Evolutionary conservation across 1,140 invertebrate genomes (phyloP).

Genomic region (Scylla paramamosain): DNA sequence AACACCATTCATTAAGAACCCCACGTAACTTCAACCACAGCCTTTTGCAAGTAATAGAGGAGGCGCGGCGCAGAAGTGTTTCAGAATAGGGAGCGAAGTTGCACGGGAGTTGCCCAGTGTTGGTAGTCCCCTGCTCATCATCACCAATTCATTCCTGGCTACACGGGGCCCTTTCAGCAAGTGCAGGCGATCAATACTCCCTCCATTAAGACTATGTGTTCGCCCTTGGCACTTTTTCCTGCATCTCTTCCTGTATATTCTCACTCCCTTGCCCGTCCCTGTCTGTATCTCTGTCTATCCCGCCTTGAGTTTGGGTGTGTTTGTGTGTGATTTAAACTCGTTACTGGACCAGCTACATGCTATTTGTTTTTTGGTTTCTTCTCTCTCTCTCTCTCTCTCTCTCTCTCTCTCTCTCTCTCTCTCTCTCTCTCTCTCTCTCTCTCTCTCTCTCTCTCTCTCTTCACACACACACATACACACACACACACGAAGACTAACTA

Average conservation of each 20-base stretch:
- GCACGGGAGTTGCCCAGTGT: no score
- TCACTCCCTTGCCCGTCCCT: background rate
- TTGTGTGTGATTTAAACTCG: no score
- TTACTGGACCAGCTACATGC: background rate
- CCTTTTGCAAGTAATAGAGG: no score
- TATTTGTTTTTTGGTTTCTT: background rate
- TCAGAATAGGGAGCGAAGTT: no score
- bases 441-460: background rate
- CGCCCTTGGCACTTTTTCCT: background rate
- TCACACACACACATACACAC: constrained; percentile 35
- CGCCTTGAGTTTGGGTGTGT: background rate
- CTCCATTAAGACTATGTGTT: background rate
- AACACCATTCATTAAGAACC: no score
- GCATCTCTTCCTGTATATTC: background rate
- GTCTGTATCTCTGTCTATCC: background rate
- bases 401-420: background rate
- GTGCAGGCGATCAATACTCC: background rate
- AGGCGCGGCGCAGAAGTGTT: no score
- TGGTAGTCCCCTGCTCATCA: no score
- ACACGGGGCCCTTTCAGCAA: background rate
- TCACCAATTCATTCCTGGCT: no score
- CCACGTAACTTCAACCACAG: no score
- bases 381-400: background rate
- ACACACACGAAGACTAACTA: background rate
- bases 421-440: background rate